Conservation (phyloP, 2,113 vertebrate genomes). For the Galemys pyrenaicus region DNA sequence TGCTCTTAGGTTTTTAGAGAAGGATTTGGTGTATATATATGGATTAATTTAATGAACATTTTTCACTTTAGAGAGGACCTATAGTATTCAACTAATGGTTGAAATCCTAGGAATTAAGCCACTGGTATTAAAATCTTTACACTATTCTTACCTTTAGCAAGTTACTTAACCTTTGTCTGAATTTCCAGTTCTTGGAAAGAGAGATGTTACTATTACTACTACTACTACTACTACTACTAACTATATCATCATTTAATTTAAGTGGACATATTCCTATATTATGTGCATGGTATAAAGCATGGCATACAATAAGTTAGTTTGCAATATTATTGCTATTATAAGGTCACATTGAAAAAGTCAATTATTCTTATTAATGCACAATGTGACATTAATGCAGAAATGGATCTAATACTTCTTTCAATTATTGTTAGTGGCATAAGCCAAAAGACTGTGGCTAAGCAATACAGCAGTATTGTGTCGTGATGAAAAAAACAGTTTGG, state of each 20-base stretch:
- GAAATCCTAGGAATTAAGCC: background rate
- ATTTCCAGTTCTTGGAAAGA: background rate
- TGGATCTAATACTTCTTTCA: background rate
- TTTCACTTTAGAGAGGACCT: background rate
- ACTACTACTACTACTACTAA: background rate
- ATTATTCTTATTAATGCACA: background rate
- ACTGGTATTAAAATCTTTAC: background rate
- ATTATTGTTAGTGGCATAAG: background rate
- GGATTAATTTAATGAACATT: background rate
- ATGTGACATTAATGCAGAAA: background rate
- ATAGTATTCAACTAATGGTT: background rate
- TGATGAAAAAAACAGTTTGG: background rate
- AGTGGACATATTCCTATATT: fast-evolving
- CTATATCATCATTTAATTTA: no score
- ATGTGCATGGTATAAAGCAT: background rate
- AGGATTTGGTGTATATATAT: background rate
- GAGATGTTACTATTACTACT: background rate
- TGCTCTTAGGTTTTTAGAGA: background rate
- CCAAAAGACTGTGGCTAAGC: background rate
- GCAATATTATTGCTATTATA: background rate
- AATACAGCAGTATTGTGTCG: background rate
- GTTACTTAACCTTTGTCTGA: background rate
- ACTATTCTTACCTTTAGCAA: background rate
- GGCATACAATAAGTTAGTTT: fast-evolving
- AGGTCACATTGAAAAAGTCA: background rate